Percentiles rank a stretch among this genome's conserved stretches.
phyloP scores from a whole-genome alignment of 2,113 vertebrate species.

The Gambusia affinis region DNA sequence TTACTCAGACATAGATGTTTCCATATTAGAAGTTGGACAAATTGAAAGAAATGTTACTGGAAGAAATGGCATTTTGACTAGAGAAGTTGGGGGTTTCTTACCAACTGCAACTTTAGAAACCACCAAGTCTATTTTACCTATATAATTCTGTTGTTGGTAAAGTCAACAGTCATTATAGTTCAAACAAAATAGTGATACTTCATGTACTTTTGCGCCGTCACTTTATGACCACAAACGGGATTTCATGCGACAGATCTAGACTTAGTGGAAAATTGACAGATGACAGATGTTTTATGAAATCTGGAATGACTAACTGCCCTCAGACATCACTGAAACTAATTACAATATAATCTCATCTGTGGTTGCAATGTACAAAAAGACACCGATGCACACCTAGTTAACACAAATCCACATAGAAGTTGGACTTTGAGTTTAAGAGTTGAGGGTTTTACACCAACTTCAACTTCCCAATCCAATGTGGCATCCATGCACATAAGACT shows the following conservation, averaged over 20 bases:
- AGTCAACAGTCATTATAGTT: no score
- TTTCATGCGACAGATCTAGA: not conserved
- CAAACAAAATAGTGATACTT: no score
- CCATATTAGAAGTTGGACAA: not conserved
- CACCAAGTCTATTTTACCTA: no score
- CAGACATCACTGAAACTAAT: not conserved
- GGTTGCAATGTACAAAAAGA: not conserved
- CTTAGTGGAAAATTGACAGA: not conserved
- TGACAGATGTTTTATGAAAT: not conserved
- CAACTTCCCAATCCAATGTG: no score
- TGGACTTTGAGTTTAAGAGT: no score
- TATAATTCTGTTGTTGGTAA: no score
- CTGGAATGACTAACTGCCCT: no score
- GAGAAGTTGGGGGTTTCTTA: not conserved
- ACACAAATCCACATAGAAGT: no score
- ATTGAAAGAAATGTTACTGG: not conserved
- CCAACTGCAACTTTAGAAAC: not conserved
- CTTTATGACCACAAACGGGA: not conserved
- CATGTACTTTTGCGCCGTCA: no score
- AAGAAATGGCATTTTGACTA: not conserved
- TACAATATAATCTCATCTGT: not conserved
- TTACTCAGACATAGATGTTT: not conserved
- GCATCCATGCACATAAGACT: no score
- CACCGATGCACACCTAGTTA: not conserved
- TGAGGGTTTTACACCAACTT: no score